These are phyloP conservation scores for Drosophila rufa DNA, from an alignment of 1,140 invertebrate genomes.

Conservation along the genomic window DNA sequence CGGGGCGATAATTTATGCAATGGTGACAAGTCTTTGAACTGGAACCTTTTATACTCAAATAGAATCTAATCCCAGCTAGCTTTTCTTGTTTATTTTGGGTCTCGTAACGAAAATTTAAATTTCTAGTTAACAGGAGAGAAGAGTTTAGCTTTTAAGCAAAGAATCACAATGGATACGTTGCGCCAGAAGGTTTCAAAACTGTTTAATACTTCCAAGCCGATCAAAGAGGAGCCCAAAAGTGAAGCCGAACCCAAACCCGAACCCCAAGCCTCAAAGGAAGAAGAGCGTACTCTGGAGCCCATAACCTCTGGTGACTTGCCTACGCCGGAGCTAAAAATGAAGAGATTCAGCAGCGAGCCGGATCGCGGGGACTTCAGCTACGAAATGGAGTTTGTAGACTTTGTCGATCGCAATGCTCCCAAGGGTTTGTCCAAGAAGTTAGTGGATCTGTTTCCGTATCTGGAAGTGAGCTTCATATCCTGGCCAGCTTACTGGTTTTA, in stretches of 20 bases:
- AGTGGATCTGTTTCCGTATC: conserved; percentile 52
- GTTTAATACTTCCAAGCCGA: neutral
- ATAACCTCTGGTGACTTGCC: neutral
- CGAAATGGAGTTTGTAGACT: conserved; percentile 51
- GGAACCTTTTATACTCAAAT: neutral
- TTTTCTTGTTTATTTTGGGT: conserved; percentile 20
- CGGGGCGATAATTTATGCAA: conserved; percentile 58
- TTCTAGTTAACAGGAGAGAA: neutral
- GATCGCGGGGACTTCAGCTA: conserved; percentile 16
- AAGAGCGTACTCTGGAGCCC: neutral
- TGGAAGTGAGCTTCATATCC: conserved; percentile 53
- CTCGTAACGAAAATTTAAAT: conserved; percentile 3
- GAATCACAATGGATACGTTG: conserved; percentile 14
- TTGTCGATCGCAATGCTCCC: conserved; percentile 63
- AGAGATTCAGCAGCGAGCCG: neutral
- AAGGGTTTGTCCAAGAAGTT: conserved; percentile 55
- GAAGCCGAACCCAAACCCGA: no score
- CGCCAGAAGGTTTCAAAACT: conserved; percentile 8
- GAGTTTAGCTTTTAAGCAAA: neutral
- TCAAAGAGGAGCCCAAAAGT: no score
- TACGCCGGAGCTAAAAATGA: neutral
- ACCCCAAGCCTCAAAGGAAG: neutral
- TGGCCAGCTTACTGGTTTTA: conserved; percentile 75
- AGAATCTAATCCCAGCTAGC: conserved; percentile 20
- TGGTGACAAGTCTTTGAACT: conserved; percentile 50